phyloP scores from a whole-genome alignment of 2,113 vertebrate species.

The Myotis brandtii region DNA sequence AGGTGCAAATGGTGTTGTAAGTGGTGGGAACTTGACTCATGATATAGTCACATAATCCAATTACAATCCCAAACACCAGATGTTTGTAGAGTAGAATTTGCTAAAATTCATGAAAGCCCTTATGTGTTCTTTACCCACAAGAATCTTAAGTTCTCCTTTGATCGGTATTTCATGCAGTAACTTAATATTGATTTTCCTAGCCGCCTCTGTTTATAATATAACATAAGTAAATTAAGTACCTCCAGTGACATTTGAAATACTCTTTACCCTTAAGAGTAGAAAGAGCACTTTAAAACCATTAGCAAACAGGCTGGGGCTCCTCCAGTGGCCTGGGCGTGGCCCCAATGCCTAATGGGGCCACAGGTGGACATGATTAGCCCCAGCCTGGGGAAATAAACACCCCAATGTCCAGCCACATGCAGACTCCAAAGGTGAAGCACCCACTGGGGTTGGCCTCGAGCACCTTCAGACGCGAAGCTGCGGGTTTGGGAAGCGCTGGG shows the following conservation, averaged over 20 bases:
- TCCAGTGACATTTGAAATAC: conserved; percentile 29
- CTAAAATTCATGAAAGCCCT: background rate
- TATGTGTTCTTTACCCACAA: background rate
- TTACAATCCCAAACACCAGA: background rate
- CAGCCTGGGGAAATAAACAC: background rate
- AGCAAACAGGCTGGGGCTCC: conserved; percentile 56
- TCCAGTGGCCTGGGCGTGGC: conserved; percentile 52
- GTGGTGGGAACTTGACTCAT: too few species aligned
- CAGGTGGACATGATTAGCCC: conserved; percentile 57
- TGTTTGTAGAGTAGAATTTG: background rate
- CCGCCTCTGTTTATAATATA: conserved; percentile 53
- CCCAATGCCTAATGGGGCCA: conserved; percentile 60
- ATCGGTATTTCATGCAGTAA: background rate
- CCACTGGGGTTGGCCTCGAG: background rate
- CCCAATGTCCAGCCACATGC: conserved; percentile 45
- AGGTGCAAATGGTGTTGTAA: background rate
- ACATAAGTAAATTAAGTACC: conserved; percentile 8
- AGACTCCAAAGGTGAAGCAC: conserved; percentile 42
- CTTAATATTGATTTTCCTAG: background rate
- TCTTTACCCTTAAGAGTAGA: background rate
- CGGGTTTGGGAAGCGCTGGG: background rate
- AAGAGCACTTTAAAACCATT: conserved; percentile 71
- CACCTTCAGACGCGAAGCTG: rapidly evolving
- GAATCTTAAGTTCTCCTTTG: background rate
- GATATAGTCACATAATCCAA: too few species aligned